Evolutionary conservation across 2,113 vertebrate species (phyloP), one percentile per base, ranked within the genome.

Genomic region (Indicator indicator): DNA sequence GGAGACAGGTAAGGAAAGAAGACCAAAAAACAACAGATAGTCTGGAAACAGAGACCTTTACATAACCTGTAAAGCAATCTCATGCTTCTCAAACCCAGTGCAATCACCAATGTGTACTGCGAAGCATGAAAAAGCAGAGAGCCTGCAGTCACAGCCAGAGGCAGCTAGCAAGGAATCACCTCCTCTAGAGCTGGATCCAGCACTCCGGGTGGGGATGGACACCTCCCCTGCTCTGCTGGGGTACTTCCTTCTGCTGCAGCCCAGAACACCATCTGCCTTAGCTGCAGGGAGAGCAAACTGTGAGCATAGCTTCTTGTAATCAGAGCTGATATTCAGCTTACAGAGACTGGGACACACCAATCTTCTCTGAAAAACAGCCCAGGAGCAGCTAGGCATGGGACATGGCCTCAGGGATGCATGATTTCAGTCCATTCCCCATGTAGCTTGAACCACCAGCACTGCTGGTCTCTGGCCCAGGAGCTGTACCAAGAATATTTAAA

Each of bases 361-460:
- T 46, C 52, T 83, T 83, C 54, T 52, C 64, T 70, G 83, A 54
- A 83, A 65, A 91, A 60, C 12, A 85, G 63, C 44, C 74, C 72
- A 60, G 42, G 44, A 76, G 30, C 65, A 80, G 67, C 76, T 73
- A 30, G 42, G 69, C 52, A 40, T 44, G 60, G 65, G 32, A 36
- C 33, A 33, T 1, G 5, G n/a, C 40, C 54, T 40, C 33, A 74
- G 55, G 10, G 33, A 50, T n/a, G 65, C 54, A 36, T 1, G 0
- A 12, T 75, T 82, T 81, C 46, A 58, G 62, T 32, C 42, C 0
- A 0, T 48, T 86, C 38, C 32, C 32, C 8, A 0, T 3, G 13
- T 24, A 64, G 48, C n/a, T 59, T 44, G 64, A 21, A 15, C 20
- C 30, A 58, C 17, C 63, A 93, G 48, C 69, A 90, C 14, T 16